Evolutionary conservation across 1,140 invertebrate species (phyloP).

Genomic region (Helicoverpa zea): DNA sequence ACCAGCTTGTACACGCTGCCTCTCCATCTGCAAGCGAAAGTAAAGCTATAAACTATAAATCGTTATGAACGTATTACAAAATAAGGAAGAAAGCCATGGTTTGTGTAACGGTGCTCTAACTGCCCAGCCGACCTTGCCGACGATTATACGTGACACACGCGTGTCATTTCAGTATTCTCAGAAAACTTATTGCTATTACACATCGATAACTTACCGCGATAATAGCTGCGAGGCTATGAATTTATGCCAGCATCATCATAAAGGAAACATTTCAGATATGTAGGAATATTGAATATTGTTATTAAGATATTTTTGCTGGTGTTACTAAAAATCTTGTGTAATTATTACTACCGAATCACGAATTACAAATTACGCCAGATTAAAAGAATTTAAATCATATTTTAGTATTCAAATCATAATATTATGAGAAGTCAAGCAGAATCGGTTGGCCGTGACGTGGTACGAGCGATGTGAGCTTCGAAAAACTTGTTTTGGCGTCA

Average conservation of each 20-base stretch:
- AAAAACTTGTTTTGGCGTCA: conserved; percentile 56
- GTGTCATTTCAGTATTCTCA: conserved; percentile 18
- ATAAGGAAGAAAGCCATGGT: conserved; percentile 35
- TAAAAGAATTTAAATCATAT: not conserved
- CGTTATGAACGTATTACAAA: conserved; percentile 22
- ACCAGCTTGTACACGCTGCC: conserved; percentile 99
- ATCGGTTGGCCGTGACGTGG: conserved; percentile 28
- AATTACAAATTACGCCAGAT: not conserved
- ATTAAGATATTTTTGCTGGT: too few relatives aligned
- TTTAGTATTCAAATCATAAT: conserved; percentile 13
- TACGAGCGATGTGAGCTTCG: conserved; percentile 29
- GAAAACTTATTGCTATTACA: conserved; percentile 21
- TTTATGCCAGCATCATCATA: not conserved
- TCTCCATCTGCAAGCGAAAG: conserved; percentile 93
- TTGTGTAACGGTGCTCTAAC: conserved; percentile 29
- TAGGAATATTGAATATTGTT: too few relatives aligned
- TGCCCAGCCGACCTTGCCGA: conserved; percentile 25
- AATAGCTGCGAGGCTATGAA: not conserved
- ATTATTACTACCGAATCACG: not conserved
- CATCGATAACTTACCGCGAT: not conserved
- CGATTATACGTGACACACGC: conserved; percentile 25
- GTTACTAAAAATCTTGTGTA: conserved; percentile 6
- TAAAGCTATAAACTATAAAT: conserved; percentile 43
- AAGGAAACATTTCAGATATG: too few relatives aligned
- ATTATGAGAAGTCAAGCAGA: conserved; percentile 25